Conservation (phyloP, 2,888 invertebrate genomes). For the Gryllus longicercus region DNA sequence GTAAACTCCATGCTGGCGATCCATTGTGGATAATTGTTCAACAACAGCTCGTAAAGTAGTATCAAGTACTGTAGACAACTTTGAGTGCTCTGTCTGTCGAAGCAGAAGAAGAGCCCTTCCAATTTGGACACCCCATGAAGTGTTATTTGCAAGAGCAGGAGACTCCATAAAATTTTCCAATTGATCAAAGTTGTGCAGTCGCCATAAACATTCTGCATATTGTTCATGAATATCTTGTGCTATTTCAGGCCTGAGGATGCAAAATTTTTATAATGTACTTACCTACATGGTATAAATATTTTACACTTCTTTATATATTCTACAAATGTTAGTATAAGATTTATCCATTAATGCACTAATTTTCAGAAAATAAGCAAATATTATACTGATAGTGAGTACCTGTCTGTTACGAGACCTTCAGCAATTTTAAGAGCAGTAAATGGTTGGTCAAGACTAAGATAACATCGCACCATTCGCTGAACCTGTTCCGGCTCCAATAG, state of each 20-base stretch:
- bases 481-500: constrained; percentile 45
- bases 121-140: constrained; percentile 68
- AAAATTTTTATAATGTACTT: constrained; percentile 3
- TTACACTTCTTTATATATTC: background rate
- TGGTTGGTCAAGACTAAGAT: constrained; percentile 81
- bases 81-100: background rate
- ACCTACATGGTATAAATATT: background rate
- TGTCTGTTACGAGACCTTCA: constrained; percentile 61
- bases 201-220: constrained; percentile 83
- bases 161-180: constrained; percentile 61
- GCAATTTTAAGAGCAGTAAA: constrained; percentile 75
- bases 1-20: constrained; percentile 22
- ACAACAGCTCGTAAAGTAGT: background rate
- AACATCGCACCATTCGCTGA: constrained; percentile 80
- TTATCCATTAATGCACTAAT: constrained; percentile 36
- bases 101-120: constrained; percentile 54
- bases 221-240: constrained; percentile 57
- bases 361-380: background rate
- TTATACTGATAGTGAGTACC: constrained; percentile 41
- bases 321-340: background rate
- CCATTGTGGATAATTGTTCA: background rate
- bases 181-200: constrained; percentile 77
- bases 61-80: background rate
- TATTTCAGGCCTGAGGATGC: constrained; percentile 48
- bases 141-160: constrained; percentile 47